Base-by-base conservation (phyloP, 2,113 vertebrate genomes). In the Lepidothrix coronata region DNA sequence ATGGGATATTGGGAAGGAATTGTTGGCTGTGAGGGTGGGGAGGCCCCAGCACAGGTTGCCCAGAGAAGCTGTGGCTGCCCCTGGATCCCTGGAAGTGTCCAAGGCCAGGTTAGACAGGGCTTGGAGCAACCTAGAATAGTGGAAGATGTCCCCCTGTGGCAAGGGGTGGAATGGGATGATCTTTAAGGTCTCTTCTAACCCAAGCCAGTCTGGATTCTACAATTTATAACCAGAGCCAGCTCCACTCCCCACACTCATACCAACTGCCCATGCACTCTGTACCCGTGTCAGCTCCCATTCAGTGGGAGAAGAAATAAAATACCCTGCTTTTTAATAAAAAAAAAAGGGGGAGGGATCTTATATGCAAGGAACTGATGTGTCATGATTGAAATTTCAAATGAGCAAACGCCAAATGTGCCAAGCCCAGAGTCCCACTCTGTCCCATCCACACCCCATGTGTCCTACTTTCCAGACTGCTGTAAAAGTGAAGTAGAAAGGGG, bases 381-480 rank as follows among this genome's bases (percentile, higher is more conserved):
- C 39, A 23, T 1, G 6, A 57, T 0, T 49, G 55, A 77, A 49
- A 72, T 83, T 52, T 74, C 66, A 67, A 57, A 83, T 10, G 23
- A 85, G 66, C 12, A 19, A 85, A 84, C n/a, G 55, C 19, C 78
- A 57, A 31, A 61, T 10, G 33, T 62, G 62, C 37, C 62, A 68
- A 61, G 71, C 4, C 25, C 66, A 35, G 23, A 30, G 12, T 77
- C 55, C 33, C 35, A 8, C 4, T 51, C 17, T 4, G 2, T 43
- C 61, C 68, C 15, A 4, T 12, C 25, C 0, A 0, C 41, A 54
- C 7, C 65, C 41, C n/a, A 3, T 0, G 1, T 13, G 30, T 48
- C n/a, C 46, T 1, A 8, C 74, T 85, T 12, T 12, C 22, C 46
- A 25, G 59, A 13, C 48, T 31, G 58, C 52, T 66, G 21, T 1